These are phyloP conservation scores for Psilanteris sp. DNA, from an alignment of 1,140 invertebrate genomes.

Conservation along the genomic window DNA sequence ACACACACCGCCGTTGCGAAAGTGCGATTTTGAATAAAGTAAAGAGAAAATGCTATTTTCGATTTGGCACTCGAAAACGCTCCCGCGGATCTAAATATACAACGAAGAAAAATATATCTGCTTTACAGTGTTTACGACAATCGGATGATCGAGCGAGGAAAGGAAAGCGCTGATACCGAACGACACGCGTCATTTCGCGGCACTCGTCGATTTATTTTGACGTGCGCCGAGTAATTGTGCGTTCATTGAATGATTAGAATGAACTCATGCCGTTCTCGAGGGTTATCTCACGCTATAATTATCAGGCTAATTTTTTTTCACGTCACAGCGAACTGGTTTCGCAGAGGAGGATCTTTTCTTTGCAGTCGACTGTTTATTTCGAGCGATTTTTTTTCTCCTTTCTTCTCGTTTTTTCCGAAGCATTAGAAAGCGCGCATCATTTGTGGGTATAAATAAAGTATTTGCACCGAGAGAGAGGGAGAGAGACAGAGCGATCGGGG, in stretches of 20 bases:
- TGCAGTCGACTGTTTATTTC: not conserved
- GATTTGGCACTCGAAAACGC: no score
- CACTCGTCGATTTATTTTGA: constrained; percentile 51
- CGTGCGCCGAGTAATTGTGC: constrained; percentile 47
- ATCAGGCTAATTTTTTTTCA: constrained; percentile 9
- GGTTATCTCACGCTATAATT: constrained; percentile 43
- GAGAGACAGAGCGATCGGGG: no score
- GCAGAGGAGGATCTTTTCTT: not conserved
- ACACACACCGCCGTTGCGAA: no score
- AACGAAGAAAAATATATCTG: constrained; percentile 21
- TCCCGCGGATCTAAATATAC: constrained; percentile 26
- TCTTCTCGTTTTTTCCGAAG: no score
- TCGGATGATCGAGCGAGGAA: constrained; percentile 38
- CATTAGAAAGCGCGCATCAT: constrained; percentile 17
- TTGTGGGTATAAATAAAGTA: no score
- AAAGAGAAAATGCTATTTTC: no score
- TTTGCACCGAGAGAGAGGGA: no score
- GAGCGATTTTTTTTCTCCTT: not conserved
- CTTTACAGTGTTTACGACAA: constrained; percentile 34
- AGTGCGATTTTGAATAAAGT: no score
- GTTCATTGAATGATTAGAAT: constrained; percentile 54
- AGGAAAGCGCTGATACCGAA: constrained; percentile 34
- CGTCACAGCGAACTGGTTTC: constrained; percentile 2
- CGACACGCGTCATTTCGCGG: constrained; percentile 46
- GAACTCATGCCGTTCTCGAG: constrained; percentile 20